Percentiles rank a stretch among this genome's conserved stretches.
These are phyloP conservation scores for Agrochola lota DNA, from an alignment of 2,888 invertebrate species.

Conservation along the genomic window DNA sequence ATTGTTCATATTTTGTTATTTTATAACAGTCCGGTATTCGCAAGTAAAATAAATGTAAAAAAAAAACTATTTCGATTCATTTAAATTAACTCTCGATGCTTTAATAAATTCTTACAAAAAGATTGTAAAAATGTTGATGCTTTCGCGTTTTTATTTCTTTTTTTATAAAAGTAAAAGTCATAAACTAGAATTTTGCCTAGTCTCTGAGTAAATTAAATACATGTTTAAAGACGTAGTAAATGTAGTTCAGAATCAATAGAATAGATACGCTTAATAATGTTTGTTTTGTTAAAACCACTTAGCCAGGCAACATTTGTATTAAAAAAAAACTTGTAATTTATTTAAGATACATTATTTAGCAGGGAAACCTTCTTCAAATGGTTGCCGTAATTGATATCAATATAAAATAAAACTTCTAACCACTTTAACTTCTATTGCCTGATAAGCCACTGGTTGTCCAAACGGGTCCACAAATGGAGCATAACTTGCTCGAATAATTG, in stretches of 20 bases:
- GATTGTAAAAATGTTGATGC: conserved; percentile 22
- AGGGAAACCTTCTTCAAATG: conserved; percentile 18
- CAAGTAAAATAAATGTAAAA: conserved; percentile 36
- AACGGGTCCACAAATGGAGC: conserved; percentile 41
- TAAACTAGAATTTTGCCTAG: conserved; percentile 15
- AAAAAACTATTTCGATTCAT: conserved; percentile 28
- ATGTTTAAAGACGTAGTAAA: neutral
- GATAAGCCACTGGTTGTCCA: conserved; percentile 36
- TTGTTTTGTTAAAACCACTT: neutral
- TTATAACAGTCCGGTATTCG: conserved; percentile 10
- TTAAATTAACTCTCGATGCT: conserved; percentile 34
- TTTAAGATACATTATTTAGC: neutral
- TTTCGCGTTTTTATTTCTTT: neutral
- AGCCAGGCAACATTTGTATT: neutral
- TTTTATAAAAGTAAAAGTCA: conserved; percentile 11
- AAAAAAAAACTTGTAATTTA: neutral
- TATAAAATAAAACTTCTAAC: conserved; percentile 36
- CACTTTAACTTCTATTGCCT: conserved; percentile 31
- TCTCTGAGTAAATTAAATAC: conserved; percentile 17
- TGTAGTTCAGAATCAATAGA: neutral
- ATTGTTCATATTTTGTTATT: conserved; percentile 28
- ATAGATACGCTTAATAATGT: neutral
- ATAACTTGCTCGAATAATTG: conserved; percentile 59
- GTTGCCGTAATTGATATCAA: conserved; percentile 29
- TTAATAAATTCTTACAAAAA: conserved; percentile 39